Base-by-base conservation (phyloP, 2,888 invertebrate species). In the Aphodius sticticus region DNA sequence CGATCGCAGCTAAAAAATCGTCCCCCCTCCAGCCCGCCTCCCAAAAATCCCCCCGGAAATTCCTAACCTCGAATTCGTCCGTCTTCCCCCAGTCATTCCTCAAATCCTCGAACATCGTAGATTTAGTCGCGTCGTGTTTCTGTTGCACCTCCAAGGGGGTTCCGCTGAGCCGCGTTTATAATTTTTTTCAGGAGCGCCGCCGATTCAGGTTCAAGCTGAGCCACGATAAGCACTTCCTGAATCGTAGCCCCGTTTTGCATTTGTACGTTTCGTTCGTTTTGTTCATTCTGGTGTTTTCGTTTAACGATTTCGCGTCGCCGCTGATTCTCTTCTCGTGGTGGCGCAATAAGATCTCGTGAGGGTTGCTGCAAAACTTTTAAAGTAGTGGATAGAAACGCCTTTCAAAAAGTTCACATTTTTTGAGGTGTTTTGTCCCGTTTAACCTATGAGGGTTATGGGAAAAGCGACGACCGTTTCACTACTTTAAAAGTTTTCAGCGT, bases 261-360 rank as follows among this genome's bases (percentile, higher is more conserved):
- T 69, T 78, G 35, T 78, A 78, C 70, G 16, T 81, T n/a, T 81
- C 81, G 69, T 80, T 84, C 26, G 77, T 82, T 26, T 80, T 80
- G 36, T 81, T 80, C 69, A 81, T 83, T 36, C 79, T 82, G 70
- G 79, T 84, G n/a, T 84, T 84, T 78, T 87, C 87, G 16, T 87
- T 87, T 82, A 87, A 87, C 80, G 88, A 87, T 82, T 89, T 89
- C 84, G 88, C 87, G 79, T 90, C 89, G 83, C 91, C 91, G 80
- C 90, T 91, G 86, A 91, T 92, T 86, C 90, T 92, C 85, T 92
- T 92, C 86, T 91, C 91, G 76, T 92, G 92, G 92, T 93, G 93
- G 93, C 91, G 92, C 77, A 92, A 92, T 84, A 93, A 93, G 87
- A 92, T 93, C 85, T 93, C 93, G 91, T 93, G 93, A 93, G 90